Percentiles rank a stretch among this genome's conserved stretches.
Conservation (phyloP, 1,140 invertebrate species). For the Chironomus tepperi region DNA sequence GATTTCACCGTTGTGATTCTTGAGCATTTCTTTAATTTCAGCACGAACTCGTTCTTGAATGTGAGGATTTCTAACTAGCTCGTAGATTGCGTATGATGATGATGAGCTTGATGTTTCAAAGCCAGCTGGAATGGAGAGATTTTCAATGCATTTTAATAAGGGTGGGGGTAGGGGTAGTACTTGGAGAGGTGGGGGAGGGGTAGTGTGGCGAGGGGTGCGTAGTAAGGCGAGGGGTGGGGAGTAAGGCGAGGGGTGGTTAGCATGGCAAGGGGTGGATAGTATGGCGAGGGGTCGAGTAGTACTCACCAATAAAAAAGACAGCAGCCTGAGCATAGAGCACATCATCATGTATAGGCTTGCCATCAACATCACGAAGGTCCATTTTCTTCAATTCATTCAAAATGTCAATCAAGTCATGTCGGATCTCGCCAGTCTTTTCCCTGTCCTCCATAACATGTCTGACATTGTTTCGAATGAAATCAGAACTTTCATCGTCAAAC, state of each 20-base stretch:
- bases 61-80: constrained; percentile 33
- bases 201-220: too few species aligned
- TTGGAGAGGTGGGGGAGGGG: too few species aligned
- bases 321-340: constrained; percentile 27
- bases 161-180: too few species aligned
- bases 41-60: constrained; percentile 36
- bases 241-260: too few species aligned
- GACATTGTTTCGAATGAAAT: constrained; percentile 36
- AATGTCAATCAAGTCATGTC: constrained; percentile 43
- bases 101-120: constrained; percentile 34
- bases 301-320: constrained; percentile 27
- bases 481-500: constrained; percentile 29
- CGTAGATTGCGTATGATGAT: constrained; percentile 35
- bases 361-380: constrained; percentile 34
- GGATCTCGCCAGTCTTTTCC: constrained; percentile 29
- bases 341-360: constrained; percentile 31
- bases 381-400: constrained; percentile 41
- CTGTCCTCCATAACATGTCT: constrained; percentile 37
- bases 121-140: constrained; percentile 42
- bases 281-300: too few species aligned
- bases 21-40: constrained; percentile 35
- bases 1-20: constrained; percentile 36
- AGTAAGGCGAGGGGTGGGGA: too few species aligned
- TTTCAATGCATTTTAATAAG: too few species aligned
- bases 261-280: too few species aligned